Evolutionary conservation across 2,797 vertebrate genomes (phyloP).

Genomic region (Telmatherina bonti): DNA sequence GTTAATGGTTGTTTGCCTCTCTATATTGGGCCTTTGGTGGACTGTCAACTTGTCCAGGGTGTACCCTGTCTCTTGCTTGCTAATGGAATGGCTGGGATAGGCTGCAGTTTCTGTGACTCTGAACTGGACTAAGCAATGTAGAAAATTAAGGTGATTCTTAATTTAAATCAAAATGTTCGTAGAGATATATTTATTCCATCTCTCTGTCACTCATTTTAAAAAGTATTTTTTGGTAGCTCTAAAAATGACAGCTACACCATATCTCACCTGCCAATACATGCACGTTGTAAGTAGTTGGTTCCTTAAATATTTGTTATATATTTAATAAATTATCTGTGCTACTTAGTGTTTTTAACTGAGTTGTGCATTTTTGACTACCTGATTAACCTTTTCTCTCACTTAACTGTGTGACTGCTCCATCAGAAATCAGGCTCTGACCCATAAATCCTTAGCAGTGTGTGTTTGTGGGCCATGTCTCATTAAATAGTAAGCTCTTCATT

Average conservation of each 20-base stretch:
- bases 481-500: conserved; percentile 80
- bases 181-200: too few relatives aligned
- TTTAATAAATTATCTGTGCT: background rate
- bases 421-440: conserved; percentile 68
- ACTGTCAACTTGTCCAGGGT: too few relatives aligned
- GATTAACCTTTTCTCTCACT: conserved; percentile 4
- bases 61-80: too few relatives aligned
- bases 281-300: background rate
- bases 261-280: background rate
- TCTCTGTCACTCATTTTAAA: too few relatives aligned
- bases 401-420: conserved; percentile 23
- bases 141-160: background rate
- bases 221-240: too few relatives aligned
- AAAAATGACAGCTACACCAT: background rate
- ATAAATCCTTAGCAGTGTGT: conserved; percentile 50
- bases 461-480: conserved; percentile 72
- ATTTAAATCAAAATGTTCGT: too few relatives aligned
- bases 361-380: background rate
- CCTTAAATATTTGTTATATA: background rate
- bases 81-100: too few relatives aligned
- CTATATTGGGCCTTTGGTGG: too few relatives aligned
- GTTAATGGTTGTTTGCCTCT: too few relatives aligned
- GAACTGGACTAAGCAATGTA: too few relatives aligned
- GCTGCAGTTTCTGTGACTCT: too few relatives aligned
- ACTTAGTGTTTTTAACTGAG: background rate